Evolutionary conservation across 92 coral and sea anemone species (phyloP).

Genomic region (Zoanthus gigantus): DNA sequence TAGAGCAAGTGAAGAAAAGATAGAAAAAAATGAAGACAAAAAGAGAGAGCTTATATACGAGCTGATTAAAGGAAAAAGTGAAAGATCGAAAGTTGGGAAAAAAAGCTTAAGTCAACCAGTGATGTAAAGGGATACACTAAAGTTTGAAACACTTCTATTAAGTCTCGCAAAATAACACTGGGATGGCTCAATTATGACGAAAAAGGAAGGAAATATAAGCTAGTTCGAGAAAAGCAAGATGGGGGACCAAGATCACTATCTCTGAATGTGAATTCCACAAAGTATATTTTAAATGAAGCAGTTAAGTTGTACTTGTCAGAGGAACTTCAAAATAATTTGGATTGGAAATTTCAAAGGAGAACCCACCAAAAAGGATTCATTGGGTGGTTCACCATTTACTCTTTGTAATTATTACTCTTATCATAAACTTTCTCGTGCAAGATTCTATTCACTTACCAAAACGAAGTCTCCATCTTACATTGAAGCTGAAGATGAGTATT

Average conservation of each 20-base stretch:
- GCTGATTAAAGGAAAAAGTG: background rate
- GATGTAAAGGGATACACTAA: background rate
- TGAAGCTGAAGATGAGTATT: slow-evolving; percentile 2
- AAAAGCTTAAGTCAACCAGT: background rate
- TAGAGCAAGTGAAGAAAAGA: background rate
- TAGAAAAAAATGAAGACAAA: background rate
- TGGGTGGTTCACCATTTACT: slow-evolving; percentile 16
- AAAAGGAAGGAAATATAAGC: background rate
- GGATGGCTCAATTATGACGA: background rate
- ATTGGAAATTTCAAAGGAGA: background rate
- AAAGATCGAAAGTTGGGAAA: background rate
- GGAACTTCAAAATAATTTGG: background rate
- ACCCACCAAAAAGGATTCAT: background rate
- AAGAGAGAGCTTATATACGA: background rate
- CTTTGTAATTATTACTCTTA: slow-evolving; percentile 14
- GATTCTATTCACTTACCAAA: slow-evolving; percentile 28
- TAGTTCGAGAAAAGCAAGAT: background rate
- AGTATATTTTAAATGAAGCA: background rate
- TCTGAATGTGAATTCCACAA: background rate
- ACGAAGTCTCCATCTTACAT: slow-evolving; percentile 6
- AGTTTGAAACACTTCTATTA: background rate
- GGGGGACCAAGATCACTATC: background rate
- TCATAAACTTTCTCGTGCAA: slow-evolving; percentile 25
- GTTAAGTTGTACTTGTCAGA: background rate
- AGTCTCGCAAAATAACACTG: background rate